Conservation (phyloP, 1,140 invertebrate genomes). For the Galleria mellonella region DNA sequence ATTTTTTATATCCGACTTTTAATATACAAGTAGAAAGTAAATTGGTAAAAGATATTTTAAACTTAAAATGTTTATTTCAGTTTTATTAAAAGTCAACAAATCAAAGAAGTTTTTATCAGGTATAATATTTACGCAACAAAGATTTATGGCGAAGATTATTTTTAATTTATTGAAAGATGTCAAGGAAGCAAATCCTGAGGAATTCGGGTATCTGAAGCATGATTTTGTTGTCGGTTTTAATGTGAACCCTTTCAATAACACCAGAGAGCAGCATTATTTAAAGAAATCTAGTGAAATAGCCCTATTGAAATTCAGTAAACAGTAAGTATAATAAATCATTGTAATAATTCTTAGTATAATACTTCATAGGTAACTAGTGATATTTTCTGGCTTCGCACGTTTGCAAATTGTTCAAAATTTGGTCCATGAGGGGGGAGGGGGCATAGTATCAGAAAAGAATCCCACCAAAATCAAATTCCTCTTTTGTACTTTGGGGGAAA, state of each 20-base stretch:
- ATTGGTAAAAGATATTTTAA: too few species aligned
- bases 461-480: too few species aligned
- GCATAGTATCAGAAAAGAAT: too few species aligned
- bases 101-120: conserved; percentile 77
- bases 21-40: too few species aligned
- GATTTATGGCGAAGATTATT: conserved; percentile 86
- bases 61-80: conserved; percentile 34
- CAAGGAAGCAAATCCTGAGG: conserved; percentile 44
- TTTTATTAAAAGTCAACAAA: conserved; percentile 33
- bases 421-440: too few species aligned
- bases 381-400: too few species aligned
- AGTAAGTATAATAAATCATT: conserved; percentile 44
- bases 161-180: conserved; percentile 82
- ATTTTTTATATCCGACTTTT: too few species aligned
- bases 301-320: conserved; percentile 70
- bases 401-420: too few species aligned
- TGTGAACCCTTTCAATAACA: conserved; percentile 72
- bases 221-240: conserved; percentile 84
- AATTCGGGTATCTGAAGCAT: conserved; percentile 77
- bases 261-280: conserved; percentile 74
- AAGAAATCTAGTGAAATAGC: conserved; percentile 76
- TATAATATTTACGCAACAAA: conserved; percentile 88
- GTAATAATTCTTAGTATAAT: too few species aligned
- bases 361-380: too few species aligned
- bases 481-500: too few species aligned